phyloP scores from a whole-genome alignment of 2,888 invertebrate genomes.

The Ferrisia virgata region DNA sequence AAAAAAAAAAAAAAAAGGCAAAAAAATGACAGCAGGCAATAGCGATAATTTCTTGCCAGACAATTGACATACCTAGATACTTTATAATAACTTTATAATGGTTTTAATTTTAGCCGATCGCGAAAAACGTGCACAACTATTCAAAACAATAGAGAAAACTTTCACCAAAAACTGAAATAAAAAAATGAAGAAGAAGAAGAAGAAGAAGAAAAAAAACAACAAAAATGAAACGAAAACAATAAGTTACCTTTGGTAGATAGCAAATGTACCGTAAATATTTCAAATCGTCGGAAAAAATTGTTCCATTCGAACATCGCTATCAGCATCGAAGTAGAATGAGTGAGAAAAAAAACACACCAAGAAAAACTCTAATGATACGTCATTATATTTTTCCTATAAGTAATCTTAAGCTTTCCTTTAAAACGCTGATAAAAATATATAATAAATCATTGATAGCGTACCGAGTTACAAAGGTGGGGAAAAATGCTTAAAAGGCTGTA shows the following conservation, averaged over 20 bases:
- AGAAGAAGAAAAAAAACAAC: neutral
- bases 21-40: neutral
- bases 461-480: slow-evolving; percentile 27
- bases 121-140: too few species aligned
- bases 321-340: slow-evolving; percentile 31
- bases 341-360: slow-evolving; percentile 4
- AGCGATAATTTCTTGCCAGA: neutral
- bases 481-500: slow-evolving; percentile 44
- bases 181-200: neutral
- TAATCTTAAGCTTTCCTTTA: slow-evolving; percentile 44
- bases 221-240: slow-evolving; percentile 25
- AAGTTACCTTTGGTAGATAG: slow-evolving; percentile 26
- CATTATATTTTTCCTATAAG: slow-evolving; percentile 45
- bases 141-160: neutral
- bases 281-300: slow-evolving; percentile 30
- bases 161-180: neutral
- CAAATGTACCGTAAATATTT: slow-evolving; percentile 32
- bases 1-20: neutral
- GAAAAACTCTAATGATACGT: slow-evolving; percentile 43
- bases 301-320: slow-evolving; percentile 24
- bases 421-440: slow-evolving; percentile 44
- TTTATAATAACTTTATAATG: neutral
- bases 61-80: neutral
- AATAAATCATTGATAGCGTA: slow-evolving; percentile 44
- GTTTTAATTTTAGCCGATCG: neutral